Evolutionary conservation across 2,888 invertebrate species (phyloP), one percentile per base, ranked within the genome.

Genomic region (Ceramica pisi): DNA sequence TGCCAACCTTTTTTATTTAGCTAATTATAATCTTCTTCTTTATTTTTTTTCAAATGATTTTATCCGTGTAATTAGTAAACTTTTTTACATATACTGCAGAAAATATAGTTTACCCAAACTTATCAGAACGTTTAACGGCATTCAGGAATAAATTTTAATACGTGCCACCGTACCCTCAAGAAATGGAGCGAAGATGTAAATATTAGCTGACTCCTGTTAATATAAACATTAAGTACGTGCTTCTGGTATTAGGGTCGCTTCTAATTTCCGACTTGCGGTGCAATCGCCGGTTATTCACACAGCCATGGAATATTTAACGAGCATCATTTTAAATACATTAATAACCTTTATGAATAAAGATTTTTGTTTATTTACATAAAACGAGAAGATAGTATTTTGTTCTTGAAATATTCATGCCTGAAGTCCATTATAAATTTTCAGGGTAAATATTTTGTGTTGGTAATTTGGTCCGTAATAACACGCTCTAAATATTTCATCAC

Each of bases 181-280:
- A 23, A 63, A 63, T 26, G 41, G 35, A 59, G 67, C 51, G 38
- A 44, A 50, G 64, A 61, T 51, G 63, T 57, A 70, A 78, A 78
- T 75, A 78, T 78, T 78, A 53, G 62, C 81, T 55, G 70, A 78
- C 76, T 64, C 41, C n/a, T 41, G 10, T 51, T 65, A 65, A 70
- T 63, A 57, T 80, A 66, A 80, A 71, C n/a, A 59, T 65, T 63
- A 71, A 80, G 62, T 80, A 78, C 81, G 81, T 78, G 81, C 70
- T 59, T 62, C 68, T 70, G 71, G 50, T 80, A 55, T 66, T 71
- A 61, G 70, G 55, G 59, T 14, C 50, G 16, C 57, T 16, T 46
- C 71, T 78, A 78, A 78, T 78, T 76, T 78, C 78, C 81, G 81
- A 41, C n/a, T 71, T 65, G 65, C 23, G 81, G 53, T 63, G 19